phyloP scores from a whole-genome alignment of 2,888 invertebrate species.

The Cactoblastis cactorum region DNA sequence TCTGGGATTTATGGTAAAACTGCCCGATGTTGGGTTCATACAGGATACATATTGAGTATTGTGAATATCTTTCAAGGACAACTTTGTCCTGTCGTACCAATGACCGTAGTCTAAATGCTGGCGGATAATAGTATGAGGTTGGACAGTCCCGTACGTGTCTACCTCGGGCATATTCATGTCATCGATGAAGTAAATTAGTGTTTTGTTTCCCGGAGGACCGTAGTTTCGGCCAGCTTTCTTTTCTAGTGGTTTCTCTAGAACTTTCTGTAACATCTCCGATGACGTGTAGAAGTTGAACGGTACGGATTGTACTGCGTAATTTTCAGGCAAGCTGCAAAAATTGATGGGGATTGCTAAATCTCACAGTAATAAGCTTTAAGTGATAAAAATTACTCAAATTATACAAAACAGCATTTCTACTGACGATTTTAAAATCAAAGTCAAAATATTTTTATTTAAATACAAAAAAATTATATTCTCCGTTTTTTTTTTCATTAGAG shows the following conservation, averaged over 20 bases:
- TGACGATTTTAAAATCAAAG: too few relatives aligned
- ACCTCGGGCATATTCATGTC: constrained; percentile 99
- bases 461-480: too few relatives aligned
- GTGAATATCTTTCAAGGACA: constrained; percentile 95
- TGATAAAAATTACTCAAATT: too few relatives aligned
- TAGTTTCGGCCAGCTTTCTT: constrained; percentile 98
- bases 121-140: constrained; percentile 96
- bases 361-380: too few relatives aligned
- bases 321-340: constrained; percentile 84
- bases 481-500: too few relatives aligned
- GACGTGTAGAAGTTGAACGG: constrained; percentile 98
- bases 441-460: too few relatives aligned
- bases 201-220: constrained; percentile 96
- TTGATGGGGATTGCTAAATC: neutral
- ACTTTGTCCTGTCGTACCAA: constrained; percentile 92
- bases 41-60: constrained; percentile 98
- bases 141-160: constrained; percentile 93
- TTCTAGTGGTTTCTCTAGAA: constrained; percentile 95
- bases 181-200: constrained; percentile 95
- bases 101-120: constrained; percentile 98
- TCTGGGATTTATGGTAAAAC: constrained; percentile 97
- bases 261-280: constrained; percentile 95
- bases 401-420: too few relatives aligned
- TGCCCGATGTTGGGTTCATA: constrained; percentile 99
- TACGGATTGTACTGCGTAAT: constrained; percentile 92